phyloP scores from a whole-genome alignment of 2,888 invertebrate genomes.

The Luperina nickerlii region DNA sequence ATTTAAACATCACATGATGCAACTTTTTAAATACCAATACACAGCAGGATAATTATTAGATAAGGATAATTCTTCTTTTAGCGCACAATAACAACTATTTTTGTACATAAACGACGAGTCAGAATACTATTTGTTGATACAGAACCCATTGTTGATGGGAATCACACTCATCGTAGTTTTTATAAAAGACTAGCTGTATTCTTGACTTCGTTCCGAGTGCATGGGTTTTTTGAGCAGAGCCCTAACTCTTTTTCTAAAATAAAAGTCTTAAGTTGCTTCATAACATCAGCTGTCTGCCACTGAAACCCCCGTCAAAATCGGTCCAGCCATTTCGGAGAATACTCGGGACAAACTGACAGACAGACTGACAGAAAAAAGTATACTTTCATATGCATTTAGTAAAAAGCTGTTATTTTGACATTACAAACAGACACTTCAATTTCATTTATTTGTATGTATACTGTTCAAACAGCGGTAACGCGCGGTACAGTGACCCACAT shows the following conservation, averaged over 20 bases:
- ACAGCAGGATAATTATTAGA: slow-evolving; percentile 11
- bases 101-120: neutral
- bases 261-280: neutral
- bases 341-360: neutral
- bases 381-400: neutral
- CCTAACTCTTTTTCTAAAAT: neutral
- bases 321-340: neutral
- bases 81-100: neutral
- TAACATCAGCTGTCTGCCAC: no score
- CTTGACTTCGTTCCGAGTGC: neutral
- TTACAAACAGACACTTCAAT: neutral
- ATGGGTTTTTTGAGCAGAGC: neutral
- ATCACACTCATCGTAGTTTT: slow-evolving; percentile 50
- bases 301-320: neutral
- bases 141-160: slow-evolving; percentile 25
- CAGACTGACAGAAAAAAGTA: neutral
- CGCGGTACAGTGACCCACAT: slow-evolving; percentile 76
- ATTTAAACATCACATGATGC: neutral
- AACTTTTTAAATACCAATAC: slow-evolving; percentile 13
- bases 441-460: slow-evolving; percentile 35
- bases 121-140: slow-evolving; percentile 26
- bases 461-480: slow-evolving; percentile 74
- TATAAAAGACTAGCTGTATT: slow-evolving; percentile 55
- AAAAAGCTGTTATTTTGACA: neutral
- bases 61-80: slow-evolving; percentile 4